Conservation (phyloP, 2,888 invertebrate genomes). For the Globia sparganii region DNA sequence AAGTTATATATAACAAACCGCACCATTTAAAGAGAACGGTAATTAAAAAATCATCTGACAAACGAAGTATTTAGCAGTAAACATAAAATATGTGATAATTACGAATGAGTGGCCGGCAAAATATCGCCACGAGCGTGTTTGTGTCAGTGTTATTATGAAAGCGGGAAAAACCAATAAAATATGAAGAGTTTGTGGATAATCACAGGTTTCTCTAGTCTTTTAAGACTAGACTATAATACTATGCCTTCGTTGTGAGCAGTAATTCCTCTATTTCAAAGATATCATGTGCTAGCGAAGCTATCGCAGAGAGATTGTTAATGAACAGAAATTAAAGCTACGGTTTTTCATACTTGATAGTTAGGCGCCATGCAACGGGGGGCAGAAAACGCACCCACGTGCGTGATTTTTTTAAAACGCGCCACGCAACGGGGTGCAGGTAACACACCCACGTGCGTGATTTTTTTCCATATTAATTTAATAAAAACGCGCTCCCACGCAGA, state of each 20-base stretch:
- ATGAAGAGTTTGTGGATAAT: background rate
- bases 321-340: background rate
- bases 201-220: background rate
- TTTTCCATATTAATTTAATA: background rate
- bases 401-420: background rate
- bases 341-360: background rate
- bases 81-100: slow-evolving; percentile 29
- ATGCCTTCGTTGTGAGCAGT: background rate
- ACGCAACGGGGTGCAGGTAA: background rate
- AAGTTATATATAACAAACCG: background rate
- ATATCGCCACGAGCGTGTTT: slow-evolving; percentile 14
- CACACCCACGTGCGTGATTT: background rate
- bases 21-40: background rate
- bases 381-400: background rate
- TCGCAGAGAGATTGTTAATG: background rate
- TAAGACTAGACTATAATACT: background rate
- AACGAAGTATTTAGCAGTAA: slow-evolving; percentile 15
- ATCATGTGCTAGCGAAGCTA: background rate
- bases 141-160: slow-evolving; percentile 26
- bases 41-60: slow-evolving; percentile 18
- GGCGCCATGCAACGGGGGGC: background rate
- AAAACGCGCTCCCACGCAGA: background rate
- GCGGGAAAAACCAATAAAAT: slow-evolving; percentile 33
- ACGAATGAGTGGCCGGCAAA: slow-evolving; percentile 14
- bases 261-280: background rate